A percentile compares a stretch with the other conserved stretches of the same genome.
phyloP scores from a whole-genome alignment of 2,888 invertebrate genomes.

The Subacronicta megacephala region DNA sequence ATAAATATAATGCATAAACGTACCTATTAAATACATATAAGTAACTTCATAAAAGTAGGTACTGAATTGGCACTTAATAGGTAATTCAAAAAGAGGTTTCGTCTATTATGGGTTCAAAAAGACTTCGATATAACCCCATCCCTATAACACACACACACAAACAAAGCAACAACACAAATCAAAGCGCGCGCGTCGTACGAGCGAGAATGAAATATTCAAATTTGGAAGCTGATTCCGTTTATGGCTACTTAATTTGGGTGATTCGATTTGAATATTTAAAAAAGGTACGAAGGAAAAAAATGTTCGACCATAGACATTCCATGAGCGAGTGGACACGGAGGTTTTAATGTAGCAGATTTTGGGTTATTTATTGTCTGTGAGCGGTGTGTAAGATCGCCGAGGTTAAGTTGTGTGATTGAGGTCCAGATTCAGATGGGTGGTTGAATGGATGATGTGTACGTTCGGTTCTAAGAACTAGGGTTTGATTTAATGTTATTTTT shows the following conservation, averaged over 20 bases:
- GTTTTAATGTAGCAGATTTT: slow-evolving; percentile 62
- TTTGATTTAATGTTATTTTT: slow-evolving; percentile 21
- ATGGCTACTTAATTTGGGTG: slow-evolving; percentile 90
- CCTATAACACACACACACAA: slow-evolving; percentile 71
- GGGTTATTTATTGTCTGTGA: slow-evolving; percentile 55
- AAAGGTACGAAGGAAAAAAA: slow-evolving; percentile 77
- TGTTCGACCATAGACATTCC: slow-evolving; percentile 82
- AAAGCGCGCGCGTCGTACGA: slow-evolving; percentile 80
- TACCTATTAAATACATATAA: too few relatives aligned
- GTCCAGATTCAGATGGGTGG: slow-evolving; percentile 47
- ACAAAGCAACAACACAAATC: slow-evolving; percentile 75
- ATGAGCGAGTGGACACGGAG: slow-evolving; percentile 61
- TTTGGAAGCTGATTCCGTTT: slow-evolving; percentile 90
- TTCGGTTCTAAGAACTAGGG: slow-evolving; percentile 40
- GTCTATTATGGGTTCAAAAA: not conserved
- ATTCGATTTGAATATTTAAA: slow-evolving; percentile 89
- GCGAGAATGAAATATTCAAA: slow-evolving; percentile 89
- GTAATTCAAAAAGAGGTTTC: too few relatives aligned
- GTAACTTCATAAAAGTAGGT: too few relatives aligned
- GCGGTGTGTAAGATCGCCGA: slow-evolving; percentile 51
- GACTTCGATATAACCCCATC: slow-evolving; percentile 55
- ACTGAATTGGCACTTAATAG: too few relatives aligned
- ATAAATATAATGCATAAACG: too few relatives aligned
- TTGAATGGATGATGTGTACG: slow-evolving; percentile 36
- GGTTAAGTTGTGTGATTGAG: slow-evolving; percentile 51